Percentiles rank a stretch among this genome's conserved stretches.
Evolutionary conservation across 2,797 vertebrate genomes (phyloP).

Genomic region (Thaleichthys pacificus): DNA sequence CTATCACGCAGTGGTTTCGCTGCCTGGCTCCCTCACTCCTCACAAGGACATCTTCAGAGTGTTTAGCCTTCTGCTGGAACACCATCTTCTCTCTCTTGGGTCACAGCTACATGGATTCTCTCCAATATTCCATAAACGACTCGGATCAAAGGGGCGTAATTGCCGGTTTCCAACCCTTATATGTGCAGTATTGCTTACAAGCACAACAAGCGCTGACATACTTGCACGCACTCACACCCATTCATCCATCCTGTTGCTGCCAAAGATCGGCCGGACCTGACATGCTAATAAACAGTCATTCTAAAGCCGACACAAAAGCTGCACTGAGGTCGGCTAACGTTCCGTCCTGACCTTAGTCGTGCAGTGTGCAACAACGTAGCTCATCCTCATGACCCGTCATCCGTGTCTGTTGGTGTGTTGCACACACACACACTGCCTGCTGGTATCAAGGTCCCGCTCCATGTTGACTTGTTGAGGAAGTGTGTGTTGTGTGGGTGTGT

Average conservation of each 20-base stretch:
- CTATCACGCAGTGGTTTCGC: background rate
- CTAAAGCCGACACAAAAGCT: background rate
- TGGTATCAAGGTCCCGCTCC: background rate
- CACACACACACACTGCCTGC: background rate
- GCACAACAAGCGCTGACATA: slow-evolving; percentile 42
- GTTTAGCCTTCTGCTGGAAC: slow-evolving; percentile 39
- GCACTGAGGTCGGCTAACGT: background rate
- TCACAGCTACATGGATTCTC: slow-evolving; percentile 42
- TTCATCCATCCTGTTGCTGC: slow-evolving; percentile 25
- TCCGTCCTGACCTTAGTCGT: too few relatives aligned
- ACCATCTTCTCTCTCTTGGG: slow-evolving; percentile 48
- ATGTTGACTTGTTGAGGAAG: background rate
- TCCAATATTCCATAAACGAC: slow-evolving; percentile 52
- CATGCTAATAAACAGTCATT: background rate
- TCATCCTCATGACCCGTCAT: too few relatives aligned
- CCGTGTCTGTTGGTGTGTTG: background rate
- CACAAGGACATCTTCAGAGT: slow-evolving; percentile 56
- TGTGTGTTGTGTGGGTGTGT: background rate
- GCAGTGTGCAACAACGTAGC: too few relatives aligned
- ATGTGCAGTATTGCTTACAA: slow-evolving; percentile 52
- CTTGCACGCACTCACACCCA: slow-evolving; percentile 4
- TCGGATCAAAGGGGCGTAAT: slow-evolving; percentile 48
- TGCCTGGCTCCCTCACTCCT: slow-evolving; percentile 20
- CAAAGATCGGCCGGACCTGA: slow-evolving; percentile 19
- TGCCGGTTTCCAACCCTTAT: slow-evolving; percentile 76